phyloP scores from a whole-genome alignment of 2,888 invertebrate genomes.

The Strigamia crassipes region DNA sequence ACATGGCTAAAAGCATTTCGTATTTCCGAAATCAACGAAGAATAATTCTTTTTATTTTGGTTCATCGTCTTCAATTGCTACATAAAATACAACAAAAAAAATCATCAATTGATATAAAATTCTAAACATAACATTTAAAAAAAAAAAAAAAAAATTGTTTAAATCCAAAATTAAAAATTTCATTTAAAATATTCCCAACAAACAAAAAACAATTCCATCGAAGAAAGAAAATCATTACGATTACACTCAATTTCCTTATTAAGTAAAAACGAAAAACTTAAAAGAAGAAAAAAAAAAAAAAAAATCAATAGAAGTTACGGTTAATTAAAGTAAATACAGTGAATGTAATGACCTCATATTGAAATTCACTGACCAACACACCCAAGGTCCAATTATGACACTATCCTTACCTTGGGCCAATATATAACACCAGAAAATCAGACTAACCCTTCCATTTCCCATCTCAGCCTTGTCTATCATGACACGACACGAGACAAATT shows the following conservation, averaged over 20 bases:
- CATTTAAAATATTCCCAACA: background rate
- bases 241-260: background rate
- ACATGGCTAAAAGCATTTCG: background rate
- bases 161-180: background rate
- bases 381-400: constrained; percentile 18
- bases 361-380: constrained; percentile 29
- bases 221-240: background rate
- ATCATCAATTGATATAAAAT: background rate
- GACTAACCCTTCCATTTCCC: background rate
- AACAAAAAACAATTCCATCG: background rate
- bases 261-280: background rate
- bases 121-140: background rate
- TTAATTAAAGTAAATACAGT: background rate
- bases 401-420: background rate
- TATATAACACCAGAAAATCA: constrained; percentile 28
- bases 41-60: background rate
- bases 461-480: background rate
- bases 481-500: background rate
- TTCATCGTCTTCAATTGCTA: background rate
- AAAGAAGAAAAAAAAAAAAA: background rate
- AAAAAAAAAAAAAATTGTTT: background rate
- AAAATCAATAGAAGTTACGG: background rate
- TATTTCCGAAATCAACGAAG: background rate
- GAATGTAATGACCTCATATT: constrained; percentile 27
- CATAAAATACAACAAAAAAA: background rate